Evolutionary conservation across 2,888 invertebrate genomes (phyloP), one percentile per base, ranked within the genome.

Genomic region (Morpho achilles): DNA sequence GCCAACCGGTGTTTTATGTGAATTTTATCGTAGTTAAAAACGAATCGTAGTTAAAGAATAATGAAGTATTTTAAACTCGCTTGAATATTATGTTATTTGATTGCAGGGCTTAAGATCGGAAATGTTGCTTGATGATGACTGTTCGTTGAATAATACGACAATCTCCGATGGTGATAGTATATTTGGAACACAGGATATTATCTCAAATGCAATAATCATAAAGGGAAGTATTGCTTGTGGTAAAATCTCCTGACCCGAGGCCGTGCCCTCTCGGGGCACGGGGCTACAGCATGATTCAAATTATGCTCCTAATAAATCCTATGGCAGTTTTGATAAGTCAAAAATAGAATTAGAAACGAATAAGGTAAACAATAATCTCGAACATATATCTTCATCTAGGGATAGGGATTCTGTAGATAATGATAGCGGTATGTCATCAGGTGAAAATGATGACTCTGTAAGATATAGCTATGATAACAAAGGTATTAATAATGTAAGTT

Each of bases 361-460:
- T 51, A 49, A 59, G 43, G 50, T 52, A 48, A 56, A 61, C 53
- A 55, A 61, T 47, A 61, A 48, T 53, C 48, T 44, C 47, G 49
- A 60, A 23, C 52, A 65, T 56, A 54, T 58, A 44, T 61, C 61
- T 23, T 61, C 59, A 47, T 43, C 47, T 9, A 53, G 55, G 49
- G 50, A 53, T 44, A 63, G 60, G 44, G 63, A 39, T 49, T 22
- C 23, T 32, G 53, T 68, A 42, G 72, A 75, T 43, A 68, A 87
- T 61, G 77, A 77, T 61, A 90, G 90, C 66, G 90, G 90, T 51
- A 84, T 90, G 90, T 90, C 90, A 49, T 90, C 90, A 2, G 90
- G 87, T 67, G 88, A 89, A 70, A 87, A 80, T 59, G 88, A 89
- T 55, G 87, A 87, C 58, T 87, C 84, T 53, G 71, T 82, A 16